phyloP scores from a whole-genome alignment of 2,888 invertebrate genomes.

The Patella pellucida region DNA sequence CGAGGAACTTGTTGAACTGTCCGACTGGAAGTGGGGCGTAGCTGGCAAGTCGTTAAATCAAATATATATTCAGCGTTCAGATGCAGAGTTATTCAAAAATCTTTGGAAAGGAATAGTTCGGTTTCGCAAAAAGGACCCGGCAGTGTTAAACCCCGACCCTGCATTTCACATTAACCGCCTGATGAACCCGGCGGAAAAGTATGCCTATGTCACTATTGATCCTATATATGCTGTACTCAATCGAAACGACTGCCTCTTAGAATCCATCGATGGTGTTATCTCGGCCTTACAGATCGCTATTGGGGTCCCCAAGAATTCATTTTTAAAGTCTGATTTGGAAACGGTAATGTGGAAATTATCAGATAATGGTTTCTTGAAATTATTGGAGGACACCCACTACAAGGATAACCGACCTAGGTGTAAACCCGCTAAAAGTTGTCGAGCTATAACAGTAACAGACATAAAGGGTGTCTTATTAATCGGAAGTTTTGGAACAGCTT shows the following conservation, averaged over 20 bases:
- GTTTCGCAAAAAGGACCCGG: neutral
- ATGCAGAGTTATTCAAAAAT: neutral
- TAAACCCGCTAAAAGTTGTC: no score
- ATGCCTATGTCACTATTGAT: neutral
- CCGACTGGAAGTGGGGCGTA: conserved; percentile 1
- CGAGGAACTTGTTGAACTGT: neutral
- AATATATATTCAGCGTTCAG: neutral
- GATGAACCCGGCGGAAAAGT: neutral
- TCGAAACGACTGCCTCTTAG: neutral
- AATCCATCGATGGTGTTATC: neutral
- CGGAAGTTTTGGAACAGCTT: no score
- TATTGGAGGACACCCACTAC: neutral
- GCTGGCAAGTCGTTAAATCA: neutral
- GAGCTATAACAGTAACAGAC: no score
- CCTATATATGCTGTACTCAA: neutral
- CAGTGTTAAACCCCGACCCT: neutral
- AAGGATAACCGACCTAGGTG: neutral
- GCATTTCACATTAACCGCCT: neutral
- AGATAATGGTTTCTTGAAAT: neutral
- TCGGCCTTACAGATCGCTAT: neutral
- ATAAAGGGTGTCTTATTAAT: no score
- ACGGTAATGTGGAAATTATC: neutral
- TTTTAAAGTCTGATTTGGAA: neutral
- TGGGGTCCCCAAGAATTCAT: neutral
- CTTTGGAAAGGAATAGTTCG: neutral